phyloP scores from a whole-genome alignment of 2,888 invertebrate species.

The Sphecodes monilicornis region DNA sequence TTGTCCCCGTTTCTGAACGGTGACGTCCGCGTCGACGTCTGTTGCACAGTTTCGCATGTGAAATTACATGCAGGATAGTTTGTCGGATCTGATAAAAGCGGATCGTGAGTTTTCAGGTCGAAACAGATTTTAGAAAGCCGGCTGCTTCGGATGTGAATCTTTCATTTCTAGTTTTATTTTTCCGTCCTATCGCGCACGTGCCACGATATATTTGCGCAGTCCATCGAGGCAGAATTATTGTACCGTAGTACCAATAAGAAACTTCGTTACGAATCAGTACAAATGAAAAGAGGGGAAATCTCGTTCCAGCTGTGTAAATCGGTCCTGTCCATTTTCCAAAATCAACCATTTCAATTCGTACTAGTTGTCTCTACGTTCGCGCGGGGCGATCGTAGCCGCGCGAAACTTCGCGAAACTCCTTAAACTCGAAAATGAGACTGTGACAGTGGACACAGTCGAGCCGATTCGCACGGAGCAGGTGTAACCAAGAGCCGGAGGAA shows the following conservation, averaged over 20 bases:
- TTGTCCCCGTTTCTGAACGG: constrained; percentile 44
- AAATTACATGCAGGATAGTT: constrained; percentile 26
- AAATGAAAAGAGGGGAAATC: constrained; percentile 17
- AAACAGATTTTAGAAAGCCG: constrained; percentile 9
- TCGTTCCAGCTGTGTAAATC: constrained; percentile 10
- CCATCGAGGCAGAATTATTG: background rate
- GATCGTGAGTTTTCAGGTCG: constrained; percentile 6
- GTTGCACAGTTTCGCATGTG: constrained; percentile 27
- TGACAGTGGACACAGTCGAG: constrained; percentile 23
- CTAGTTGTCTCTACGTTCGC: constrained; percentile 14
- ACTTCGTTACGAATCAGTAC: background rate
- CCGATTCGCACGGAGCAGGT: constrained; percentile 22
- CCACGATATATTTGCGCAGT: background rate
- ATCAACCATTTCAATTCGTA: constrained; percentile 22
- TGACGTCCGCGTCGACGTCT: constrained; percentile 33
- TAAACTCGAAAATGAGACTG: constrained; percentile 28
- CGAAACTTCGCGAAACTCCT: constrained; percentile 19
- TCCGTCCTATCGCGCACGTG: no score
- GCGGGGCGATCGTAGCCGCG: background rate
- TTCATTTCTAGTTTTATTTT: background rate
- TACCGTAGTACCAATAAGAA: background rate
- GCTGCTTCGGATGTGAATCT: background rate
- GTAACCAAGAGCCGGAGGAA: constrained; percentile 19
- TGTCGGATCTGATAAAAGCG: constrained; percentile 18
- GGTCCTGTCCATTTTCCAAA: constrained; percentile 10